Base-by-base conservation (phyloP, 2,113 vertebrate genomes). In the Apus apus region DNA sequence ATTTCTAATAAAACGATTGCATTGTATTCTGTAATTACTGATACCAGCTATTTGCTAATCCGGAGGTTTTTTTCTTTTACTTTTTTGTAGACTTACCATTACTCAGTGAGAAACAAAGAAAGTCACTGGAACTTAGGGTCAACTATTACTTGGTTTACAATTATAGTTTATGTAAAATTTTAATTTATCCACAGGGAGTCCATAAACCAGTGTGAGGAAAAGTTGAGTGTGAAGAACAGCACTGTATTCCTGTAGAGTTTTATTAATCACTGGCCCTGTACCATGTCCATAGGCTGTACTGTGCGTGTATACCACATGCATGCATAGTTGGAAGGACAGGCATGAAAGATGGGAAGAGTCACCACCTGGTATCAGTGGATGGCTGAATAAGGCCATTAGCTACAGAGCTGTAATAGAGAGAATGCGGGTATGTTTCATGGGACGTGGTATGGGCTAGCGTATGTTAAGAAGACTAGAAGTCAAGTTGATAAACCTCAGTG, bases 241-340 rank as follows among this genome's bases (percentile, higher is more conserved):
- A 54, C 18, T 20, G 22, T 12, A 54, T 21, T 27, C 19, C 15
- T 29, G 27, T 54, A 7, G 6, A 84, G 53, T 45, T 67, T 51
- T 61, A 15, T 40, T 61, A 51, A 20, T 26, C 30, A 18, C 13
- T 64, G 12, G 29, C 25, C 62, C 30, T 36, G 15, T 23, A 56
- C 5, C 18, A 46, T 0, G 1, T 19, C 50, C 43, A 5, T 5
- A 54, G 6, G 10, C 11, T 20, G 54, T 29, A 78, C 13, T 5
- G 2, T 60, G 5, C 23, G 21, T 13, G 9, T 17, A 74, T 20
- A 48, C n/a, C 3, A 1, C 3, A 6, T 27, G 17, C 58, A 43
- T 50, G 21, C n/a, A 46, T 26, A 45, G 15, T 45, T 53, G 72
- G 62, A 86, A 46, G 6, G 14, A 38, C 54, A 51, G 6, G 10